A percentile compares a stretch with the other conserved stretches of the same genome.
These are phyloP conservation scores for Cyprinodon tularosa DNA, from an alignment of 2,113 vertebrate genomes.

Conservation along the genomic window DNA sequence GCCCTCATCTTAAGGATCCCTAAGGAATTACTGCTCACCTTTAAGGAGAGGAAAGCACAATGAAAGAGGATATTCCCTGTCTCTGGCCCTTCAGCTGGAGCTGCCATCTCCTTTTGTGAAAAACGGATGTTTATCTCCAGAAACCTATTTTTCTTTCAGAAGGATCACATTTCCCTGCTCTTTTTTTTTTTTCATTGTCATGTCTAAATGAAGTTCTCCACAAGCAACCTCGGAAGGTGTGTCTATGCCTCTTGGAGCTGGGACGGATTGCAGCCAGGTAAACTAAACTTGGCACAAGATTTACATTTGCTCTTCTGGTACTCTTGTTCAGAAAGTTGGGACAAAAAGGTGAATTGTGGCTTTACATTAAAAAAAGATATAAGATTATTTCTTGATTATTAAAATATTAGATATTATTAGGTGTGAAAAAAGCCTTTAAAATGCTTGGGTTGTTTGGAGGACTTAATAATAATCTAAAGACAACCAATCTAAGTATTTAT, in stretches of 20 bases:
- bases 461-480: no score
- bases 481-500: no score
- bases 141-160: constrained; percentile 54
- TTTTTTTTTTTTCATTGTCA: constrained; percentile 6
- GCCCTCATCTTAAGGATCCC: constrained; percentile 45
- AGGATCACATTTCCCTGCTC: constrained; percentile 20
- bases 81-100: constrained; percentile 13
- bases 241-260: constrained; percentile 95
- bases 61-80: constrained; percentile 27
- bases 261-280: constrained; percentile 94
- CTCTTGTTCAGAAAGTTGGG: background rate
- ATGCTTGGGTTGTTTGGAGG: background rate
- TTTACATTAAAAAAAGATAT: background rate
- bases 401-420: background rate
- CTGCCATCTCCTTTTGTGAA: constrained; percentile 28
- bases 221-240: constrained; percentile 95
- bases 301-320: background rate
- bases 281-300: constrained; percentile 12
- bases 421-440: background rate
- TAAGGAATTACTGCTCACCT: constrained; percentile 52
- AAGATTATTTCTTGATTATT: background rate
- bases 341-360: background rate
- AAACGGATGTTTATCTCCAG: constrained; percentile 53
- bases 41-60: constrained; percentile 57
- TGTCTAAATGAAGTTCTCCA: constrained; percentile 86